phyloP scores from a whole-genome alignment of 2,113 vertebrate genomes.

The Ophthalmolycus amberensis region DNA sequence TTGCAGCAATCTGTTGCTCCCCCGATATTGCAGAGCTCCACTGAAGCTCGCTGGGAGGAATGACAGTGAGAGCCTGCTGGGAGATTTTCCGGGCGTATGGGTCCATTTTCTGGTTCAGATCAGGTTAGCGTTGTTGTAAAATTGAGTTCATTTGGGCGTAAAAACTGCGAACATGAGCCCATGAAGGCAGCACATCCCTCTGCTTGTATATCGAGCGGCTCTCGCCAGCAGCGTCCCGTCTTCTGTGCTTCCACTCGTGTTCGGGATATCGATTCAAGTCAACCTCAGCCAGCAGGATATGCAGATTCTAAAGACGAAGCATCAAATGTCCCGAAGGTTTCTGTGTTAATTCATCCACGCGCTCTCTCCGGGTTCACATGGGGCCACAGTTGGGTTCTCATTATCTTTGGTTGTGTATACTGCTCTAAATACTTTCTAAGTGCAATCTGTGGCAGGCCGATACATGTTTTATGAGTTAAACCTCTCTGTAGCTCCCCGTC shows the following conservation, averaged over 20 bases:
- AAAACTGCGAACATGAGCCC: slow-evolving; percentile 71
- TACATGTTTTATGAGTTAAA: slow-evolving; percentile 78
- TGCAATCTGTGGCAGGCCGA: slow-evolving; percentile 56
- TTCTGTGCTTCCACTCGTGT: slow-evolving; percentile 17
- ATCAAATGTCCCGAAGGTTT: slow-evolving; percentile 46
- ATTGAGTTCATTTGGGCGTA: slow-evolving; percentile 77
- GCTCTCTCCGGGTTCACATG: slow-evolving; percentile 28
- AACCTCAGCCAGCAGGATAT: slow-evolving; percentile 13
- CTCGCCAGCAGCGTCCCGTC: slow-evolving; percentile 2
- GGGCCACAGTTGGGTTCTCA: slow-evolving; percentile 50
- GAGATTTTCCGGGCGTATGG: slow-evolving; percentile 73
- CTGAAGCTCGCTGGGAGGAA: slow-evolving; percentile 44
- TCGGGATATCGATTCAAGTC: slow-evolving; percentile 35
- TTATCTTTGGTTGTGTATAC: slow-evolving; percentile 46
- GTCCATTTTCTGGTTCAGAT: slow-evolving; percentile 80
- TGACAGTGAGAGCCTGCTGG: slow-evolving; percentile 65
- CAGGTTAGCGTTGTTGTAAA: slow-evolving; percentile 73
- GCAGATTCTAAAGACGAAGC: slow-evolving; percentile 23
- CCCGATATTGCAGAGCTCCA: slow-evolving; percentile 28
- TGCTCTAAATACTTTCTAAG: slow-evolving; percentile 67
- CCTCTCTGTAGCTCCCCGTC: slow-evolving; percentile 66
- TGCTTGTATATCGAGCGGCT: slow-evolving; percentile 41
- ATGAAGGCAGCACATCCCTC: slow-evolving; percentile 53
- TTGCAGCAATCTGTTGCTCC: slow-evolving; percentile 42
- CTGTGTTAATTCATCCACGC: slow-evolving; percentile 34